Evolutionary conservation across 1,140 invertebrate genomes (phyloP).

Genomic region (Lordiphosa mommai): DNA sequence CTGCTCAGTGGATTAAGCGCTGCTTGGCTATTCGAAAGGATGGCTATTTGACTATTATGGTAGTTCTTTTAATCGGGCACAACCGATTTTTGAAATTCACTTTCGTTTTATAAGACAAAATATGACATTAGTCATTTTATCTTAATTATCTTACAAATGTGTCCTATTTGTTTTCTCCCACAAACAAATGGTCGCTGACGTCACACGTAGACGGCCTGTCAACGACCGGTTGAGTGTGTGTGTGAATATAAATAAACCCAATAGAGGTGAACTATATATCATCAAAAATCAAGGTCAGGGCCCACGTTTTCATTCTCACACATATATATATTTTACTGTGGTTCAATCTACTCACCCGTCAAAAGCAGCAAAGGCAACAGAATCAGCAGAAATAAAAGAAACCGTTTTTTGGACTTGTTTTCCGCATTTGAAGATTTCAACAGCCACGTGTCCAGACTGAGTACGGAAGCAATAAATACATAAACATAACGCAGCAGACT

Average conservation of each 20-base stretch:
- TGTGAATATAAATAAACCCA: conserved; percentile 25
- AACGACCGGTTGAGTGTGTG: conserved; percentile 7
- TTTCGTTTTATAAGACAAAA: too few relatives aligned
- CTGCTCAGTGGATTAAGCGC: too few relatives aligned
- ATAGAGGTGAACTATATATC: conserved; percentile 36
- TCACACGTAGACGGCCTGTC: conserved; percentile 17
- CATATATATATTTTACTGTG: conserved; percentile 34
- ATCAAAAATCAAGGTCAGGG: conserved; percentile 28
- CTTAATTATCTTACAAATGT: neutral
- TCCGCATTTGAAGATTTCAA: conserved; percentile 65
- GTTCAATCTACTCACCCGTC: conserved; percentile 78
- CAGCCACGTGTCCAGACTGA: conserved; percentile 81
- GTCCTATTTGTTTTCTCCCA: neutral
- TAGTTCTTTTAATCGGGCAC: too few relatives aligned
- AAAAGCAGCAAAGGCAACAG: conserved; percentile 80
- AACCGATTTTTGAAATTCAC: too few relatives aligned
- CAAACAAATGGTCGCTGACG: conserved; percentile 21
- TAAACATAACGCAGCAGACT: conserved; percentile 57
- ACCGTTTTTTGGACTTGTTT: conserved; percentile 69
- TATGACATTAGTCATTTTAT: too few relatives aligned
- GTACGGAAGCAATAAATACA: conserved; percentile 70
- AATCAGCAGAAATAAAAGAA: conserved; percentile 76
- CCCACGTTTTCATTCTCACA: conserved; percentile 5
- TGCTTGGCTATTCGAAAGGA: too few relatives aligned
- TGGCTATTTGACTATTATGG: too few relatives aligned